phyloP scores from a whole-genome alignment of 2,113 vertebrate species.

The Aramus guarauna region DNA sequence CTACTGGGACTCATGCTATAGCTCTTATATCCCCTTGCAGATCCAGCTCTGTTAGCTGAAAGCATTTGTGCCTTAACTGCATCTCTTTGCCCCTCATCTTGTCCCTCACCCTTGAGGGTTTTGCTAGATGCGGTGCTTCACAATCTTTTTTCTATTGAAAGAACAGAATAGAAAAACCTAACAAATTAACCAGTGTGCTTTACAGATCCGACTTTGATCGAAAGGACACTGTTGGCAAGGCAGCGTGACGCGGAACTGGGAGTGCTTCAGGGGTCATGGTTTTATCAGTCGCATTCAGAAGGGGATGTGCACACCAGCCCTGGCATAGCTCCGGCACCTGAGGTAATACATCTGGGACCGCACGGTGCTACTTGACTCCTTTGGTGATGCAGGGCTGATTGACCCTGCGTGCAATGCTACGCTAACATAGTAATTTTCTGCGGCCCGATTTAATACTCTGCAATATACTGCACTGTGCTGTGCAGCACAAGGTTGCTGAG shows the following conservation, averaged over 20 bases:
- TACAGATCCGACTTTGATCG: neutral
- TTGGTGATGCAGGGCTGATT: neutral
- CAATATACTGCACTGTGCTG: rapidly evolving
- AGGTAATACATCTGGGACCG: neutral
- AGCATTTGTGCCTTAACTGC: neutral
- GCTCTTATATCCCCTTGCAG: neutral
- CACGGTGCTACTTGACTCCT: neutral
- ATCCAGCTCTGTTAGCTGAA: neutral
- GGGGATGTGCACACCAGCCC: neutral
- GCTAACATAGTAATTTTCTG: rapidly evolving
- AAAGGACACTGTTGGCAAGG: neutral
- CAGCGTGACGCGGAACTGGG: neutral
- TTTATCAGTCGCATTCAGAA: neutral
- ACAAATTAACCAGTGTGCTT: neutral
- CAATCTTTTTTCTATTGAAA: neutral
- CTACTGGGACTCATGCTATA: neutral
- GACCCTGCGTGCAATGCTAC: neutral
- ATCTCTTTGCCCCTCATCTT: rapidly evolving
- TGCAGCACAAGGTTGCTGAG: neutral
- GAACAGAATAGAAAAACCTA: neutral
- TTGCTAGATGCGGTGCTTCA: neutral
- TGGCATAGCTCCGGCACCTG: neutral
- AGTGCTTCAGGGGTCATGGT: neutral
- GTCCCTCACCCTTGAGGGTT: neutral
- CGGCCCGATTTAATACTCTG: rapidly evolving